A percentile compares a stretch with the other conserved stretches of the same genome.
phyloP scores from a whole-genome alignment of 1,140 invertebrate species.

The Drosophila lini region DNA sequence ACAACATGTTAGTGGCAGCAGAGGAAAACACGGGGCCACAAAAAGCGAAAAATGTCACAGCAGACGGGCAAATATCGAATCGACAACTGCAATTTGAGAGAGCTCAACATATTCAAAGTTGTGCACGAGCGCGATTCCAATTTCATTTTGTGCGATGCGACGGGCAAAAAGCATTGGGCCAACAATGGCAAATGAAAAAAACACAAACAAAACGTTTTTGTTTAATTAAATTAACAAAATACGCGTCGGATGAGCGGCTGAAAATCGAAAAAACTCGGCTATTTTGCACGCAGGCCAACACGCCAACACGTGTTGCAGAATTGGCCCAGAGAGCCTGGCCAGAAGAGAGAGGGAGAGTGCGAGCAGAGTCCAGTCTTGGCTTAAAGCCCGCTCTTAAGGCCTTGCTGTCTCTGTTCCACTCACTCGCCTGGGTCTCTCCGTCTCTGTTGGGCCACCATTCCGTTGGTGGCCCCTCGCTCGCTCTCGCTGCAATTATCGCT shows the following conservation, averaged over 20 bases:
- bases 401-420: slow-evolving; percentile 9
- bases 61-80: slow-evolving; percentile 45
- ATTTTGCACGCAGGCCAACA: slow-evolving; percentile 72
- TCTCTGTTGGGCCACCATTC: slow-evolving; percentile 36
- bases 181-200: slow-evolving; percentile 51
- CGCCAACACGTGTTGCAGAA: slow-evolving; percentile 61
- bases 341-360: slow-evolving; percentile 9
- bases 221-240: slow-evolving; percentile 83
- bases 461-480: slow-evolving; percentile 49
- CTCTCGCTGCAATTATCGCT: slow-evolving; percentile 19
- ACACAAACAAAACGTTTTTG: slow-evolving; percentile 81
- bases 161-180: slow-evolving; percentile 38
- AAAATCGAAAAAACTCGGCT: slow-evolving; percentile 55
- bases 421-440: neutral
- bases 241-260: slow-evolving; percentile 63
- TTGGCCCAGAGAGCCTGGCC: slow-evolving; percentile 39
- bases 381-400: slow-evolving; percentile 36
- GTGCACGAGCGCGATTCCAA: slow-evolving; percentile 66
- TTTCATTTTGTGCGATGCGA: slow-evolving; percentile 50
- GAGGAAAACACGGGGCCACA: slow-evolving; percentile 19
- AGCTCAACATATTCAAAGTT: slow-evolving; percentile 79
- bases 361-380: slow-evolving; percentile 4
- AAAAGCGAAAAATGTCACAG: slow-evolving; percentile 52
- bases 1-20: slow-evolving; percentile 39
- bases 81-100: slow-evolving; percentile 31